Evolutionary conservation across 2,113 vertebrate genomes (phyloP).

Genomic region (Podarcis cretensis): DNA sequence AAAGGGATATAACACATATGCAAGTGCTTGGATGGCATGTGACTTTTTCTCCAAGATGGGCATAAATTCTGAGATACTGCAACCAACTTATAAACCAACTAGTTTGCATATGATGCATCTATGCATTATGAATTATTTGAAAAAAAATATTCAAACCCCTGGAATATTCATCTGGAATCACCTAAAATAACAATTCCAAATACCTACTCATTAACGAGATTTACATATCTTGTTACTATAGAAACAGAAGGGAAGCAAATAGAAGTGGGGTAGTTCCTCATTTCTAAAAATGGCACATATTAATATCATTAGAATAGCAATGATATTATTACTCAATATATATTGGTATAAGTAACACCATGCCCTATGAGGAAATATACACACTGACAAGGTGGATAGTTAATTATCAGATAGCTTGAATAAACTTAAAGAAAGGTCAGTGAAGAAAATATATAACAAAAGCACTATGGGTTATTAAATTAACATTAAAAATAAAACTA

Average conservation of each 20-base stretch:
- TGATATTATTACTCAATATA: slow-evolving; percentile 65
- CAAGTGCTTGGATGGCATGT: neutral
- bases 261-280: slow-evolving; percentile 69
- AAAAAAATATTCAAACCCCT: slow-evolving; percentile 28
- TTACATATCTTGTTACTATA: slow-evolving; percentile 74
- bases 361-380: slow-evolving; percentile 51
- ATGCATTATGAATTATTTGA: neutral
- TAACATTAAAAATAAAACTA: neutral
- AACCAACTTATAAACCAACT: neutral
- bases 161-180: slow-evolving; percentile 65
- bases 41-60: neutral
- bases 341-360: slow-evolving; percentile 60
- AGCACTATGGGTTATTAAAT: neutral
- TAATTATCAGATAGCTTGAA: slow-evolving; percentile 49
- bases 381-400: slow-evolving; percentile 41
- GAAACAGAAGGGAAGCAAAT: slow-evolving; percentile 70
- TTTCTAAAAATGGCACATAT: slow-evolving; percentile 67
- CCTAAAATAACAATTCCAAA: slow-evolving; percentile 71
- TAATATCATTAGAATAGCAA: slow-evolving; percentile 70
- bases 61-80: neutral
- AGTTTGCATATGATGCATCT: neutral
- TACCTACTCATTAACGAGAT: slow-evolving; percentile 71
- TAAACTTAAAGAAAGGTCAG: slow-evolving; percentile 51
- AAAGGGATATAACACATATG: neutral
- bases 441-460: neutral